Conservation (phyloP, 2,888 invertebrate species). For the Amphiduros pacificus region DNA sequence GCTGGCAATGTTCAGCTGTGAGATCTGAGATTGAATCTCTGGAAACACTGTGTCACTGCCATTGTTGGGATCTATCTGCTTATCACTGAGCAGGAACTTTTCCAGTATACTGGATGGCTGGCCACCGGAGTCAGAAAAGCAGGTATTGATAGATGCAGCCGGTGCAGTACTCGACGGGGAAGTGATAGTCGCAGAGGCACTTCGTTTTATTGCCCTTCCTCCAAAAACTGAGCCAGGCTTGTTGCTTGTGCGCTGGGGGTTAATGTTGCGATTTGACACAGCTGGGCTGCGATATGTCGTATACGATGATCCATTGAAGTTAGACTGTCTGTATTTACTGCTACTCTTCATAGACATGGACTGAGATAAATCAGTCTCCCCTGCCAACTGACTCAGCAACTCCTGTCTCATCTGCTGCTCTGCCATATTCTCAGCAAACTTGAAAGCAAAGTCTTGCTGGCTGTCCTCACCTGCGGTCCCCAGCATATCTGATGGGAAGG, state of each 20-base stretch:
- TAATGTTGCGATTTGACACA: background rate
- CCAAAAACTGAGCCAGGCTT: too few species aligned
- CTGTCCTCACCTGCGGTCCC: too few species aligned
- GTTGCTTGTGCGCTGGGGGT: background rate
- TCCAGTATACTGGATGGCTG: conserved; percentile 22
- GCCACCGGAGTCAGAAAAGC: background rate
- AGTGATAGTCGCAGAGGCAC: background rate
- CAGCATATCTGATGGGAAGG: background rate
- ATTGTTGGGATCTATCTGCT: conserved; percentile 30
- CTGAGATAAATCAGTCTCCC: background rate
- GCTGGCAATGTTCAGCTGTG: conserved; percentile 16
- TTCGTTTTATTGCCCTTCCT: too few species aligned
- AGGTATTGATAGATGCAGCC: too few species aligned
- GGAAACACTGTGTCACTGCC: conserved; percentile 28
- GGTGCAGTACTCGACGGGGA: background rate
- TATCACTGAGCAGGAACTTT: conserved; percentile 26
- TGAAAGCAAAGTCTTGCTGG: conserved; percentile 1
- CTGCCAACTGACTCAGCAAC: background rate
- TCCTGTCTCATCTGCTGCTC: conserved; percentile 5
- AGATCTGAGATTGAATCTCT: conserved; percentile 16
- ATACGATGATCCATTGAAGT: background rate
- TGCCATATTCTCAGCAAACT: conserved; percentile 8
- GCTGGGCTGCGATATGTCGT: background rate
- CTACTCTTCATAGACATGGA: background rate
- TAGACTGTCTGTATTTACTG: background rate